Base-by-base conservation (phyloP, 2,113 vertebrate genomes). In the Typhlomys cinereus region DNA sequence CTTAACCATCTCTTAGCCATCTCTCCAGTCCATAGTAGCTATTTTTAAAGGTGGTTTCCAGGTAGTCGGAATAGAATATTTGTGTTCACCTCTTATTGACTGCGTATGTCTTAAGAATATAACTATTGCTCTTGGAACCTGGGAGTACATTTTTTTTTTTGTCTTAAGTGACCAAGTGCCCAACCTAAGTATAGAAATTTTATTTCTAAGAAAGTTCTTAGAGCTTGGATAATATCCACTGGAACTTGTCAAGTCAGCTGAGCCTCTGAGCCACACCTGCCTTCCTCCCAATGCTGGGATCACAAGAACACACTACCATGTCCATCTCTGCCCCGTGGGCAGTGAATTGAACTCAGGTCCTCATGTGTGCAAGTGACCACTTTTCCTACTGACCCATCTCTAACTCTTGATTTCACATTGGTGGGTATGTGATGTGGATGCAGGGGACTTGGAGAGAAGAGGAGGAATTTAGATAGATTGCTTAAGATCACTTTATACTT, bases 181-280 rank as follows among this genome's bases (percentile, higher is more conserved):
- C 41, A 62, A 52, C 44, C 54, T 48, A 41, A 44, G 44, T 64
- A 34, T 59, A 21, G 54, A 76, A 90, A 64, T 48, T 69, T 71
- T 71, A 78, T 90, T 70, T 41, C 39, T 71, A 54, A 89, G n/a
- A 36, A 80, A 82, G n/a, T n/a, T n/a, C n/a, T n/a, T n/a, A n/a
- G 52, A 48, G 10, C n/a, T 70, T 46, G 44, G 71, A 73, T 23
- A 71, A 76, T 4, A 41, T 41, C 25, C 27, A 23, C 14, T 76
- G 50, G 23, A 57, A 39, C 54, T 36, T 14, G 8, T 7, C n/a
- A 78, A 25, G 11, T 14, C n/a, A 5, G 5, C 9, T 76, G 57
- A 27, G 23, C 75, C 57, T 21, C 50, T 57, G n/a, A n/a, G n/a
- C 6, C 48, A 78, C 21, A 14, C 21, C 54, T 57, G 50, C n/a